These are phyloP conservation scores for Rhynchopsitta pachyrhyncha DNA, from an alignment of 2,113 vertebrate species.

Conservation along the genomic window DNA sequence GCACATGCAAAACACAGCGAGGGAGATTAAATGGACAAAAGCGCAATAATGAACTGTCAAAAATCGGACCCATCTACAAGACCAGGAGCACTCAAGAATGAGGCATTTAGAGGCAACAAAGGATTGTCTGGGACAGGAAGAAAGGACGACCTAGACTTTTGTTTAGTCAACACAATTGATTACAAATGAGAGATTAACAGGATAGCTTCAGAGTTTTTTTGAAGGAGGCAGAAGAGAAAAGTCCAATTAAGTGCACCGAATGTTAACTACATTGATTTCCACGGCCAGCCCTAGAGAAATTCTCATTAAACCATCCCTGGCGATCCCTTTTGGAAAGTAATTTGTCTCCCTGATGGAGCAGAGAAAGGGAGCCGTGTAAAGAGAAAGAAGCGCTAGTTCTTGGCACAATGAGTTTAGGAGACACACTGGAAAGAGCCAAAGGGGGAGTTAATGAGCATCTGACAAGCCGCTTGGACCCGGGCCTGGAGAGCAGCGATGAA, in stretches of 20 bases:
- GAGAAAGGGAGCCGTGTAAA: conserved; percentile 87
- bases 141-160: conserved; percentile 97
- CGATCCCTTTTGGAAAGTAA: conserved; percentile 89
- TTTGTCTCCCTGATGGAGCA: conserved; percentile 88
- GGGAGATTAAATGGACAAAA: conserved; percentile 89
- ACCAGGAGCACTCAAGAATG: conserved; percentile 92
- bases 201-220: conserved; percentile 89
- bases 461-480: conserved; percentile 88
- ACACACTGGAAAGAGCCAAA: conserved; percentile 89
- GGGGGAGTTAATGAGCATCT: conserved; percentile 97
- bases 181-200: conserved; percentile 99
- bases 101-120: conserved; percentile 97
- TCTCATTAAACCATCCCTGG: conserved; percentile 98
- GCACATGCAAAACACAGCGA: conserved; percentile 90
- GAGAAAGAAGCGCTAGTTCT: conserved; percentile 86
- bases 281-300: conserved; percentile 97
- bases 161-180: conserved; percentile 98
- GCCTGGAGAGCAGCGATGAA: conserved; percentile 88
- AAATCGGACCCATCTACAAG: conserved; percentile 92
- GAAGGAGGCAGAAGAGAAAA: conserved; percentile 90
- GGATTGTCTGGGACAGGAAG: conserved; percentile 93
- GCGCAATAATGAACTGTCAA: conserved; percentile 98
- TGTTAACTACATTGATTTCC: conserved; percentile 98
- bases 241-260: conserved; percentile 99
- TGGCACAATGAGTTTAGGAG: conserved; percentile 91